These are phyloP conservation scores for Antennarius striatus DNA, from an alignment of 2,113 vertebrate genomes.

Conservation along the genomic window DNA sequence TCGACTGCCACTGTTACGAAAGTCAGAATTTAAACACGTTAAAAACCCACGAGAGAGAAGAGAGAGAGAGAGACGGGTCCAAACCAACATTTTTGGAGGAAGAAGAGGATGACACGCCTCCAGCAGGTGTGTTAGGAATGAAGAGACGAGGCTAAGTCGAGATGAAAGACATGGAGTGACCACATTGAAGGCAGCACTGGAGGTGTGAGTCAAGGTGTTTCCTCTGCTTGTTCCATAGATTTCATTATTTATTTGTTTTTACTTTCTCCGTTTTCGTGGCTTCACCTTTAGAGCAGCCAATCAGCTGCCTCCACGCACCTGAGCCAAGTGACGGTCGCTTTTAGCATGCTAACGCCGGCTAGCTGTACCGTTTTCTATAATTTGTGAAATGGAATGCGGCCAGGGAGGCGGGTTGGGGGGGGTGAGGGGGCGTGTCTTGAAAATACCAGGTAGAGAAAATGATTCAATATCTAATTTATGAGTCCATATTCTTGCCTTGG, in stretches of 20 bases:
- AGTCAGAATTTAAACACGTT: too few species aligned
- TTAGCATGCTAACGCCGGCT: too few species aligned
- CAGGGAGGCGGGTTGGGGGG: not conserved
- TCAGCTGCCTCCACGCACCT: too few species aligned
- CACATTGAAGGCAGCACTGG: too few species aligned
- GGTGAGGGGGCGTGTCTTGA: not conserved
- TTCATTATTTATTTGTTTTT: too few species aligned
- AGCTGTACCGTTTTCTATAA: not conserved
- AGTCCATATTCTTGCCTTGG: conserved; percentile 28
- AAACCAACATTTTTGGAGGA: conserved; percentile 26
- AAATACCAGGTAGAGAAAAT: conserved; percentile 27
- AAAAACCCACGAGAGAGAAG: not conserved
- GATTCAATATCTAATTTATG: conserved; percentile 34
- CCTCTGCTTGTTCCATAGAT: too few species aligned
- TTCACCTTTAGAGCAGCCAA: too few species aligned
- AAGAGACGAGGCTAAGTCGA: conserved; percentile 62
- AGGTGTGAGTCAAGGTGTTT: too few species aligned
- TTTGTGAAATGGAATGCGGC: not conserved
- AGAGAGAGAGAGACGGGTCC: not conserved
- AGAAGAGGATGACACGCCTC: conserved; percentile 57
- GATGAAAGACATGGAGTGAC: conserved; percentile 54
- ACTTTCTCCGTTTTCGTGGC: too few species aligned
- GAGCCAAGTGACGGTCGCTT: too few species aligned
- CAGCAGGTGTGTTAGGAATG: conserved; percentile 45
- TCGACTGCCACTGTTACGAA: too few species aligned